A percentile compares a stretch with the other conserved stretches of the same genome.
These are phyloP conservation scores for Cygnus atratus DNA, from an alignment of 2,113 vertebrate species.

Conservation along the genomic window DNA sequence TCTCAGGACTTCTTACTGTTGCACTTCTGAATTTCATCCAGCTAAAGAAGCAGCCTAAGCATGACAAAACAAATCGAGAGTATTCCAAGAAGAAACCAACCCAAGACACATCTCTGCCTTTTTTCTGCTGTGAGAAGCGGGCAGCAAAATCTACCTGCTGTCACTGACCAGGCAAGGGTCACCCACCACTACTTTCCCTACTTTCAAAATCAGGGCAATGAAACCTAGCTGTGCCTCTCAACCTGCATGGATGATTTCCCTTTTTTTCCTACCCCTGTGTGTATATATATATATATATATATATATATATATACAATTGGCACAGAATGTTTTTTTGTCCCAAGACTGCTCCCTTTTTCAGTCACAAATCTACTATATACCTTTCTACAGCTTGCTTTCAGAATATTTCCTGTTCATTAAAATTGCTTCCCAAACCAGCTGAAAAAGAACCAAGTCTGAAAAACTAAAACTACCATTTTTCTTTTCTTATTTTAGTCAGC, in stretches of 20 bases:
- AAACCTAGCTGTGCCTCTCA: background rate
- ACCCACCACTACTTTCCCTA: fast-evolving
- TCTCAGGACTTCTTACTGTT: background rate
- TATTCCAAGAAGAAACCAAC: background rate
- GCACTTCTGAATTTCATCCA: background rate
- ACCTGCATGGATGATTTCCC: background rate
- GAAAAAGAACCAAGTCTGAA: background rate
- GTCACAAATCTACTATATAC: background rate
- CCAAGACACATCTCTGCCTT: background rate
- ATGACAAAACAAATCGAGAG: background rate
- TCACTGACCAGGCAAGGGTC: fast-evolving
- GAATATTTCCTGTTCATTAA: background rate
- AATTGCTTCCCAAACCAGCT: background rate
- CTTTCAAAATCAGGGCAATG: background rate
- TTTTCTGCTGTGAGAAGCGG: background rate
- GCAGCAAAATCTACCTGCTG: background rate
- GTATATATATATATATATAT: background rate
- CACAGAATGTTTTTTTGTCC: background rate
- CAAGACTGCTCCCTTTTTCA: background rate
- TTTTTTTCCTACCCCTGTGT: background rate
- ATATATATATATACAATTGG: background rate
- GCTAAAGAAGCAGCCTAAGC: background rate
- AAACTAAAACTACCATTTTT: background rate
- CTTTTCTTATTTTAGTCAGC: background rate
- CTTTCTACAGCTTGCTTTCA: background rate